These are phyloP conservation scores for Apis dorsata DNA, from an alignment of 1,140 invertebrate species.

Conservation along the genomic window DNA sequence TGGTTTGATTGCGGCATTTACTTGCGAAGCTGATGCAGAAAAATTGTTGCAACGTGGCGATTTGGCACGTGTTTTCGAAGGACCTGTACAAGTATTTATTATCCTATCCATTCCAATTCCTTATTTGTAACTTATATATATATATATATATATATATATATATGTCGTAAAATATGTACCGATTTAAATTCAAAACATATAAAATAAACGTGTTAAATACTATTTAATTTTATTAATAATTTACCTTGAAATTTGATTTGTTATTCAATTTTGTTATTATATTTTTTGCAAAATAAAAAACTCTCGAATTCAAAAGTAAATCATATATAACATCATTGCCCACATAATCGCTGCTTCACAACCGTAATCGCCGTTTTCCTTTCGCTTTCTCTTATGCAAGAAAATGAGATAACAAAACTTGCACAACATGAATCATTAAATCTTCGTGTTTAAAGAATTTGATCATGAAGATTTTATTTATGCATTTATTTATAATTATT, in stretches of 20 bases:
- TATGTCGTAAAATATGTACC: too few relatives aligned
- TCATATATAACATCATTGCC: not conserved
- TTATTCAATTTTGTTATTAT: not conserved
- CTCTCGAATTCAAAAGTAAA: not conserved
- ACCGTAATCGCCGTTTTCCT: not conserved
- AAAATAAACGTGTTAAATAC: not conserved
- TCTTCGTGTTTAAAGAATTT: not conserved
- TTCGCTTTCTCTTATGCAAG: conserved; percentile 32
- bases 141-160: too few relatives aligned
- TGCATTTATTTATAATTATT: too few relatives aligned
- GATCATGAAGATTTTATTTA: not conserved
- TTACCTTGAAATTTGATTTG: not conserved
- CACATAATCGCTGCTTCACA: not conserved
- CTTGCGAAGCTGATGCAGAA: conserved; percentile 74
- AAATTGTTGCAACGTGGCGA: conserved; percentile 73
- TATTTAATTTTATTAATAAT: too few relatives aligned
- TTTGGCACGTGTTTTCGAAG: conserved; percentile 73
- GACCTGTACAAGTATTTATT: conserved; percentile 75
- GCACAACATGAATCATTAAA: not conserved
- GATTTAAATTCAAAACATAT: not conserved
- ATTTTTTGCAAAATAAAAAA: not conserved
- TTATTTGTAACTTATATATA: not conserved
- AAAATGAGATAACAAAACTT: not conserved
- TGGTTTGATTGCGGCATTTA: conserved; percentile 76
- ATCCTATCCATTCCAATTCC: too few relatives aligned